These are phyloP conservation scores for Conus ventricosus DNA, from an alignment of 1,140 invertebrate species.

Conservation along the genomic window DNA sequence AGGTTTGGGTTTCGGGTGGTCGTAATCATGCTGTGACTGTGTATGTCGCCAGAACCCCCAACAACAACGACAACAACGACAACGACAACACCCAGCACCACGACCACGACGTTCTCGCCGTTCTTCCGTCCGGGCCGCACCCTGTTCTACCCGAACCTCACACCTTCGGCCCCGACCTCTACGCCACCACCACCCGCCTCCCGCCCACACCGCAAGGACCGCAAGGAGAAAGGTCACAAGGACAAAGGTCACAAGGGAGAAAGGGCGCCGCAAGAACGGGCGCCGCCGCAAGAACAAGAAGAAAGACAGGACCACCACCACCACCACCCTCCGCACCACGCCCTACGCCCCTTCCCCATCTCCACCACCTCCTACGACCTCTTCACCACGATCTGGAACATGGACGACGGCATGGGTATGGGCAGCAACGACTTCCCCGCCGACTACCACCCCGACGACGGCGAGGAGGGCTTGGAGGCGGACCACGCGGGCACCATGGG, in stretches of 20 bases:
- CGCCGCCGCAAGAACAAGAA: slow-evolving; percentile 34
- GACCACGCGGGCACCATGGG: not conserved
- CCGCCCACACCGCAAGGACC: slow-evolving; percentile 20
- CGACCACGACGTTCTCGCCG: slow-evolving; percentile 12
- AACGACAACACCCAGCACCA: slow-evolving; percentile 11
- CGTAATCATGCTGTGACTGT: no score
- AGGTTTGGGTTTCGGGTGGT: no score
- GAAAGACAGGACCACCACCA: not conserved
- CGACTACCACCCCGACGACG: slow-evolving; percentile 15
- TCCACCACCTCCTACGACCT: not conserved
- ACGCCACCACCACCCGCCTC: slow-evolving; percentile 31
- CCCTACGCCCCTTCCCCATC: slow-evolving; percentile 3
- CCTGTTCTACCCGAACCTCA: not conserved
- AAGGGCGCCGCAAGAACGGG: not conserved
- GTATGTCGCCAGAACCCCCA: not conserved
- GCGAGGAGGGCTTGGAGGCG: not conserved
- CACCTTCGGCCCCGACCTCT: slow-evolving; percentile 8
- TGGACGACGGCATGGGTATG: not conserved
- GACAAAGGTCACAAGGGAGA: slow-evolving; percentile 31
- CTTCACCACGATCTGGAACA: slow-evolving; percentile 30
- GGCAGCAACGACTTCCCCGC: slow-evolving; percentile 42
- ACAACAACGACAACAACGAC: slow-evolving; percentile 31
- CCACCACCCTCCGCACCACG: slow-evolving; percentile 19
- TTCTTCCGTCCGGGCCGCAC: not conserved
- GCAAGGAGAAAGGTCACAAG: slow-evolving; percentile 17